Base-by-base conservation (phyloP, 92 coral and sea anemone species). In the Siderastrea siderea region DNA sequence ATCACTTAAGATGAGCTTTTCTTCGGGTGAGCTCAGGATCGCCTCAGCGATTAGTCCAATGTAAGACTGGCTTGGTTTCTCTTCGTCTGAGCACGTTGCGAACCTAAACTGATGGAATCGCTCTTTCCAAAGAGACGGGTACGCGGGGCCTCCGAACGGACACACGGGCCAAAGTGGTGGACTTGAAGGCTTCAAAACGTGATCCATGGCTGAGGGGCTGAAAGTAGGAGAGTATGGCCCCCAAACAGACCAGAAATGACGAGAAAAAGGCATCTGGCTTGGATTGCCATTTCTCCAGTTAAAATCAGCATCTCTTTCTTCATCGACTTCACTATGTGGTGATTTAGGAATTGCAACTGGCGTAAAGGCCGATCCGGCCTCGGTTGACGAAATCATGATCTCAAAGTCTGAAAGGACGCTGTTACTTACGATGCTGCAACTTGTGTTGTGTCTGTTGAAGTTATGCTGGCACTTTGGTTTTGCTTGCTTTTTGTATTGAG, bases 31-130 rank as follows among this genome's bases (percentile, higher is more conserved):
- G 84, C 96, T 95, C 43, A 95, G 88, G 51, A 95, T 95, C 52
- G 98, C 98, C 63, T 95, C 93, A 45, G 96, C 98, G 69, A 95
- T 95, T 26, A 95, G 88, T 13, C 98, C 98, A 50, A 95, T 95
- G 93, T 95, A 95, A 1, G 98, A 95, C 70, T 95, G 98, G 48
- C 94, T 93, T 8, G 98, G 98, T 68, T 95, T 95, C 73, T 95
- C 98, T 46, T 95, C 98, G 53, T 95, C 98, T 7, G 93, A 76
- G 38, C 85, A 91, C 45, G 94, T 63, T 3, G 92, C 55, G 14
- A 91, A 71, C 45, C 92, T 81, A 43, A 87, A 89, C 67, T 82
- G 86, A 44, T 67, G 71, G 46, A 91, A 77, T 15, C 87, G 91
- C 6, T 85, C 83, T 58, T 87, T 87, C 77, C 89, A 87, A 45